These are phyloP conservation scores for Morone chrysops DNA, from an alignment of 2,113 vertebrate genomes.

Conservation along the genomic window DNA sequence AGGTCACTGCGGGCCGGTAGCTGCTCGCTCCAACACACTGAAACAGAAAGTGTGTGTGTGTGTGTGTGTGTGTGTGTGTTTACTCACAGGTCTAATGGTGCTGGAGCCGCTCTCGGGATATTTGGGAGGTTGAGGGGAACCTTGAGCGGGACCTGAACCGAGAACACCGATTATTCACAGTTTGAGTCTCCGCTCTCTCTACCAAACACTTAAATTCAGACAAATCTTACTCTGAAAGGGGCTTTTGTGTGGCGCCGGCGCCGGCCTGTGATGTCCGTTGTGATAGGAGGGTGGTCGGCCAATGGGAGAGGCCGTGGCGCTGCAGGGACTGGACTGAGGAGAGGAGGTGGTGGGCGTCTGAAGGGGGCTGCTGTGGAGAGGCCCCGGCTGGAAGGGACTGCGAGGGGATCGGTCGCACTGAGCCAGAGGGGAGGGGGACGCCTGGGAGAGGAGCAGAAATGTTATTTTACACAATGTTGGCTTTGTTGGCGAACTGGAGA, in stretches of 20 bases:
- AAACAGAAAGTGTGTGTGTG: too few species aligned
- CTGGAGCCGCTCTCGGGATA: slow-evolving; percentile 78
- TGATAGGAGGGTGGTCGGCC: slow-evolving; percentile 74
- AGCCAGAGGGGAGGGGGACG: slow-evolving; percentile 62
- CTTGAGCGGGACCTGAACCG: slow-evolving; percentile 70
- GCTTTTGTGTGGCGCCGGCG: slow-evolving; percentile 70
- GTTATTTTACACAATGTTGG: too few species aligned
- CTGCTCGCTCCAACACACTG: too few species aligned
- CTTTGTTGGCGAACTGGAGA: too few species aligned
- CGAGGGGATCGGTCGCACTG: slow-evolving; percentile 60
- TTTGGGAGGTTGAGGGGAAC: slow-evolving; percentile 79
- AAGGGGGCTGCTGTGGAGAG: slow-evolving; percentile 80
- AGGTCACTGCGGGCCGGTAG: too few species aligned
- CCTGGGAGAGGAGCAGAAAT: slow-evolving; percentile 45
- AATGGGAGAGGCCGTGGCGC: slow-evolving; percentile 71
- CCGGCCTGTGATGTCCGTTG: slow-evolving; percentile 79
- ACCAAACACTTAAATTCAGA: background rate
- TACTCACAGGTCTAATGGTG: slow-evolving; percentile 82
- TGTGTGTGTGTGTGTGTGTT: slow-evolving; percentile 9
- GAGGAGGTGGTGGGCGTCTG: slow-evolving; percentile 77
- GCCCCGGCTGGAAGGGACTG: slow-evolving; percentile 69
- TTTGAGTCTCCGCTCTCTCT: background rate
- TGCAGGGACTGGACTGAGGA: slow-evolving; percentile 77
- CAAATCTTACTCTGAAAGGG: slow-evolving; percentile 74
- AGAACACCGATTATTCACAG: background rate